Evolutionary conservation across 2,113 vertebrate genomes (phyloP).

Genomic region (Suncus etruscus): DNA sequence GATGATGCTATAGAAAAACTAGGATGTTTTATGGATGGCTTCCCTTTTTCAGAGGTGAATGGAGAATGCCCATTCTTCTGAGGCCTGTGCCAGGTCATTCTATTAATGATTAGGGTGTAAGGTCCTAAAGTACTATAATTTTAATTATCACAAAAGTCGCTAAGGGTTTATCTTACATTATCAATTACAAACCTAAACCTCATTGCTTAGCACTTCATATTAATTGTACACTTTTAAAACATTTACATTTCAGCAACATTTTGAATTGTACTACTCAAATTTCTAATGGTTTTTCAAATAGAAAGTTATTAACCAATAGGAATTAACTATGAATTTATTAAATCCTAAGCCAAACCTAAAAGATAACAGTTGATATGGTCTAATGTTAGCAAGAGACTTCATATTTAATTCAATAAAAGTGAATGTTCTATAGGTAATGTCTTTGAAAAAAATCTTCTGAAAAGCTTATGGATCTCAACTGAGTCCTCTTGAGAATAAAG

Average conservation of each 20-base stretch:
- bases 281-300: slow-evolving; percentile 6
- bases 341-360: slow-evolving; percentile 33
- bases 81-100: no score
- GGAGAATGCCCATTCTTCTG: no score
- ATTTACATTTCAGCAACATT: not conserved
- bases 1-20: no score
- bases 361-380: not conserved
- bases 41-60: no score
- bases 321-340: slow-evolving; percentile 21
- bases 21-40: no score
- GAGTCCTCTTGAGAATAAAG: not conserved
- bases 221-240: not conserved
- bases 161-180: not conserved
- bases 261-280: not conserved
- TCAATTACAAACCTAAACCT: not conserved
- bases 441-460: not conserved
- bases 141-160: no score
- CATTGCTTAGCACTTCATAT: not conserved
- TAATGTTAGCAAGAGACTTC: slow-evolving; percentile 36
- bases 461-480: not conserved
- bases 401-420: not conserved
- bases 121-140: no score
- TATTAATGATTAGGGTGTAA: no score
- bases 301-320: not conserved
- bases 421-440: not conserved